These are phyloP conservation scores for Antedon mediterranea DNA, from an alignment of 53 echinoderm and acorn worm genomes.

Conservation along the genomic window DNA sequence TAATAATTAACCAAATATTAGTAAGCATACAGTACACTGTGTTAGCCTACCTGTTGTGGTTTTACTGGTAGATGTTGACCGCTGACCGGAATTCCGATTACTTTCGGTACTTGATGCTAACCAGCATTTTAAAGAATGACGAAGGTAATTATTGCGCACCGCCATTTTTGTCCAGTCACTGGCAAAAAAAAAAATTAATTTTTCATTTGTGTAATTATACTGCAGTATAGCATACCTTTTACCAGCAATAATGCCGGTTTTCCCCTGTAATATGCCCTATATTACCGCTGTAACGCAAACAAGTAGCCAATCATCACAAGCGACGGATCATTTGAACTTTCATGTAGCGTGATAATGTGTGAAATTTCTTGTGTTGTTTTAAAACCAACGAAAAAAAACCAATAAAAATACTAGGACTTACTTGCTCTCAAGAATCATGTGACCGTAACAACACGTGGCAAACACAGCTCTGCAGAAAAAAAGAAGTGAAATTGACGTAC, in stretches of 20 bases:
- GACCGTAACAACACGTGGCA: conserved; percentile 85
- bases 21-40: no score
- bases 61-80: background rate
- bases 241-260: no score
- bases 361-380: background rate
- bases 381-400: background rate
- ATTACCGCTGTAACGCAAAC: no score
- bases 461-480: conserved; percentile 55
- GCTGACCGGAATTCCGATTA: background rate
- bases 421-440: conserved; percentile 74
- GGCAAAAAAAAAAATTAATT: background rate
- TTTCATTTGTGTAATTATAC: no score
- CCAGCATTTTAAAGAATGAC: conserved; percentile 75
- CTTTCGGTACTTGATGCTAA: conserved; percentile 16
- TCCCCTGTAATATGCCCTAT: no score
- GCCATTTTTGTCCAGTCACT: conserved; percentile 82
- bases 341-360: no score
- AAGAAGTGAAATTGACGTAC: no score
- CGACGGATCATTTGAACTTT: no score
- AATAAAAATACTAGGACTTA: conserved; percentile 9
- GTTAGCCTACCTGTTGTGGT: background rate
- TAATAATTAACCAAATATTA: no score
- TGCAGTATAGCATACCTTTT: no score
- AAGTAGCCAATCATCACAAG: no score
- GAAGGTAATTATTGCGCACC: conserved; percentile 58